A percentile compares a stretch with the other conserved stretches of the same genome.
These are phyloP conservation scores for Halcyon leucocephala DNA, from an alignment of 2,797 vertebrate species.

Conservation along the genomic window DNA sequence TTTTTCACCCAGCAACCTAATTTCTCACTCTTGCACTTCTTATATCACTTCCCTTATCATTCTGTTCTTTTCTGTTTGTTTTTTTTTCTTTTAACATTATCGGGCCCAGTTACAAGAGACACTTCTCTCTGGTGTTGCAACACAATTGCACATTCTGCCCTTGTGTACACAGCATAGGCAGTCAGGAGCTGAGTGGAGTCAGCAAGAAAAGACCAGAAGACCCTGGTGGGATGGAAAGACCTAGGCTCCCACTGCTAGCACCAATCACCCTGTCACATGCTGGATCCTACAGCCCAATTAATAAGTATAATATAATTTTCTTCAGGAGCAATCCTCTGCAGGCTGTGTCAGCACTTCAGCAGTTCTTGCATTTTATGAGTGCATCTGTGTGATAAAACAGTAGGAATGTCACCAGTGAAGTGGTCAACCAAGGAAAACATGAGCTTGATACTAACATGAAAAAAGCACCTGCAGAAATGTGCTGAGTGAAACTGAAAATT, in stretches of 20 bases:
- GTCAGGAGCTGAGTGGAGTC: neutral
- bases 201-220: neutral
- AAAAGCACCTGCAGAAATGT: neutral
- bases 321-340: neutral
- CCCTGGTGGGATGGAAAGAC: neutral
- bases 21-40: neutral
- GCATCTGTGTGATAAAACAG: neutral
- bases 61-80: neutral
- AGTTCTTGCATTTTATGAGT: neutral
- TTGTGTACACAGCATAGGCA: accelerated
- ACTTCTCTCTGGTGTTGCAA: neutral
- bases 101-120: neutral
- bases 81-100: neutral
- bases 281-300: neutral
- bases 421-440: neutral
- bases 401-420: neutral
- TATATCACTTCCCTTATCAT: neutral
- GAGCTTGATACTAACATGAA: neutral
- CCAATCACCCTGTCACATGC: neutral
- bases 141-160: neutral
- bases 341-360: neutral
- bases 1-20: neutral
- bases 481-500: neutral
- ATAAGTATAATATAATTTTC: neutral
- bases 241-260: neutral